Base-by-base conservation (phyloP, 2,797 vertebrate genomes). In the Alcedo quadribrachys region DNA sequence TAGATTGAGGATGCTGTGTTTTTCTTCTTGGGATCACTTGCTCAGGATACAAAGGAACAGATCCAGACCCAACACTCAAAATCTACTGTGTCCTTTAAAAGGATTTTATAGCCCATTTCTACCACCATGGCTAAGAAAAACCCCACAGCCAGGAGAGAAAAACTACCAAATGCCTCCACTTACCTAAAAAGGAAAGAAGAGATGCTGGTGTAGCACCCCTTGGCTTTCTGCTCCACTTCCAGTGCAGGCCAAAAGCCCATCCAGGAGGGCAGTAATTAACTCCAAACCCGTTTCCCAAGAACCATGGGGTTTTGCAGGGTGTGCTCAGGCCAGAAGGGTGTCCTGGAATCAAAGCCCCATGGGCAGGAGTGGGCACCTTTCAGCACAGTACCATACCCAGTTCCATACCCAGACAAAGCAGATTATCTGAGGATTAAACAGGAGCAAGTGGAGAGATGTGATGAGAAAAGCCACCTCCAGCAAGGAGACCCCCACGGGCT, bases 341-440 rank as follows among this genome's bases (percentile, higher is more conserved):
- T 20, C 42, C 22, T 25, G 24, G 46, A 63, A 61, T 53, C 42
- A 12, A 66, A 61, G 9, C 15, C 30, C 33, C 43, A 33, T 7
- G 0, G 15, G 37, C n/a, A 50, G 65, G 20, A 19, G 15, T 17
- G 54, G 58, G 45, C 54, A 68, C 2, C 1, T 0, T 2, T 65
- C 3, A 2, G 27, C 16, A 48, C 8, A 12, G n/a, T 13, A 40
- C 37, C 37, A 40, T 40, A 40, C 32, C 17, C 57, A 22, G 33
- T 37, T 69, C 54, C 68, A 25, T 15, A 43, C 7, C 25, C 43
- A 46, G n/a, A 9, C 70, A 54, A 40, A 55, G 20, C 45, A 43
- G 60, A 33, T 9, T 3, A 32, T 5, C 7, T 30, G 6, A 32
- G 63, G 71, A 22, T 89, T 25, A 20, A 74, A 12, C 4, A 9